Conservation (phyloP, 1,140 invertebrate species). For the Rhagoletis pomonella region DNA sequence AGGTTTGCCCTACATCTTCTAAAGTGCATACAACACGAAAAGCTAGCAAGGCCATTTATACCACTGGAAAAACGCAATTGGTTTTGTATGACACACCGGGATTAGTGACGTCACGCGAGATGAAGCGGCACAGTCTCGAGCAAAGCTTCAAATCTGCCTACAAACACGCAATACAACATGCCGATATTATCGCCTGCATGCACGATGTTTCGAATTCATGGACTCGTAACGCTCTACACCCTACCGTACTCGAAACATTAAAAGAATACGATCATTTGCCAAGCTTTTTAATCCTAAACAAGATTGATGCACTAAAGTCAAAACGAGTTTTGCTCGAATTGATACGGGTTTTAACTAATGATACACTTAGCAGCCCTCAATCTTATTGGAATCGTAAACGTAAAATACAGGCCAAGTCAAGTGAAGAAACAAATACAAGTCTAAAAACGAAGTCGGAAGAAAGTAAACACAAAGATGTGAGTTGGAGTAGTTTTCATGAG, state of each 20-base stretch:
- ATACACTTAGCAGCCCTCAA: slow-evolving; percentile 75
- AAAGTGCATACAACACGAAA: slow-evolving; percentile 93
- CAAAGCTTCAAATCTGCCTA: slow-evolving; percentile 81
- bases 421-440: not conserved
- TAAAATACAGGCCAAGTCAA: not conserved
- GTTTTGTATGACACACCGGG: slow-evolving; percentile 93
- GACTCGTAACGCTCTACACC: slow-evolving; percentile 80
- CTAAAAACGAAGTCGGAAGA: not conserved
- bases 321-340: slow-evolving; percentile 85
- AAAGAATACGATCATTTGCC: slow-evolving; percentile 79
- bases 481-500: slow-evolving; percentile 86
- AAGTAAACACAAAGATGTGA: slow-evolving; percentile 65
- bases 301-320: slow-evolving; percentile 87
- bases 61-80: slow-evolving; percentile 85
- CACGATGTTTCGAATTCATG: slow-evolving; percentile 88
- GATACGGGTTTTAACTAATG: slow-evolving; percentile 81
- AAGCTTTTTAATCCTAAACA: slow-evolving; percentile 90
- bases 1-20: slow-evolving; percentile 90
- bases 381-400: slow-evolving; percentile 57
- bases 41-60: slow-evolving; percentile 83
- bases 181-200: slow-evolving; percentile 89
- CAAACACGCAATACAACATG: slow-evolving; percentile 79
- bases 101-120: slow-evolving; percentile 80
- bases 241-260: slow-evolving; percentile 82
- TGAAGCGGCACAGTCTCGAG: slow-evolving; percentile 81